A percentile compares a stretch with the other conserved stretches of the same genome.
Conservation (phyloP, 1,140 invertebrate species). For the Mylabris phalerata region DNA sequence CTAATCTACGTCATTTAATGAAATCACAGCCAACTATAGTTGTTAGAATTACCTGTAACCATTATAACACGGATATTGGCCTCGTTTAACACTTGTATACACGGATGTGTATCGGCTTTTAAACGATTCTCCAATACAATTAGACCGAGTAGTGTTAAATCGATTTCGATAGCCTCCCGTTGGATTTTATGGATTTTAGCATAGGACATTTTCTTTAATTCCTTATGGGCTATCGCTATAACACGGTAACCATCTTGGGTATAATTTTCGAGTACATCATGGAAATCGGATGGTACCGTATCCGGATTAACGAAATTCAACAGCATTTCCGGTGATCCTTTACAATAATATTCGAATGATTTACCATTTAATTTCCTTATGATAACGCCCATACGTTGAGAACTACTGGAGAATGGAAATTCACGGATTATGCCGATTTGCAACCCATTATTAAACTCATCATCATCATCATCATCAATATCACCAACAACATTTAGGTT, state of each 20-base stretch:
- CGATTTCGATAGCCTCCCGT: conserved; percentile 70
- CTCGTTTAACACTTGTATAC: conserved; percentile 72
- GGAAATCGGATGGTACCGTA: conserved; percentile 63
- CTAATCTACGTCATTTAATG: too few relatives aligned
- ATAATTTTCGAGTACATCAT: conserved; percentile 64
- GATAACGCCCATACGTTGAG: conserved; percentile 90
- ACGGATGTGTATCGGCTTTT: conserved; percentile 75
- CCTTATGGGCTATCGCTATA: conserved; percentile 69
- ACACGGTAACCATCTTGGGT: conserved; percentile 86
- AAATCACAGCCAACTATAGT: too few relatives aligned
- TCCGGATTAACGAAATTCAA: conserved; percentile 46
- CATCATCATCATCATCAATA: too few relatives aligned
- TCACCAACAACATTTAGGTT: not conserved
- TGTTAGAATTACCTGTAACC: conserved; percentile 71
- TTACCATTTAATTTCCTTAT: conserved; percentile 60
- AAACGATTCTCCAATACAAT: conserved; percentile 89
- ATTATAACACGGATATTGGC: conserved; percentile 89
- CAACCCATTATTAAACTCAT: conserved; percentile 23
- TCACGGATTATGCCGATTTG: conserved; percentile 80
- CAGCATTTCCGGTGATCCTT: conserved; percentile 93
- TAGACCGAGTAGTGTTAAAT: conserved; percentile 82
- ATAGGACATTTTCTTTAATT: conserved; percentile 53
- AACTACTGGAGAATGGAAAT: conserved; percentile 85
- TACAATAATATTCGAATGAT: conserved; percentile 75
- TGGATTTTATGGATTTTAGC: conserved; percentile 60